Evolutionary conservation across 2,888 invertebrate genomes (phyloP).

Genomic region (Molanna angustata): DNA sequence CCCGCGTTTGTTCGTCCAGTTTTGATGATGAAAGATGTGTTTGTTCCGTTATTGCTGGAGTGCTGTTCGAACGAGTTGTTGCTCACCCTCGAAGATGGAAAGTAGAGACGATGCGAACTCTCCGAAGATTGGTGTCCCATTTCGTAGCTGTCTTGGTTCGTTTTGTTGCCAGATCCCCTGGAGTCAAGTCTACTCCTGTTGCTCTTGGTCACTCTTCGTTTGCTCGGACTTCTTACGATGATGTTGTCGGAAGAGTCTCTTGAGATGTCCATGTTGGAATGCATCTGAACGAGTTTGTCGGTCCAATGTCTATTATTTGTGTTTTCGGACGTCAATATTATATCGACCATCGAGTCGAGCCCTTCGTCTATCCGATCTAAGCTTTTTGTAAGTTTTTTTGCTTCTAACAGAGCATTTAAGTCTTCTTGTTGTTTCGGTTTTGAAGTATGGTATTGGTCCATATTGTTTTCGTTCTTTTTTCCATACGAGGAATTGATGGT

Average conservation of each 20-base stretch:
- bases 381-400: slow-evolving; percentile 68
- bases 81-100: slow-evolving; percentile 44
- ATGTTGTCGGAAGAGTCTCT: slow-evolving; percentile 20
- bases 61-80: slow-evolving; percentile 44
- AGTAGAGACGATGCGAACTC: slow-evolving; percentile 45
- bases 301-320: slow-evolving; percentile 48
- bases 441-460: slow-evolving; percentile 36
- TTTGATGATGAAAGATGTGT: slow-evolving; percentile 57
- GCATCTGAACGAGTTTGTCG: slow-evolving; percentile 37
- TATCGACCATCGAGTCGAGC: slow-evolving; percentile 68
- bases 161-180: slow-evolving; percentile 40
- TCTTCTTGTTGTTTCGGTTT: slow-evolving; percentile 39
- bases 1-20: slow-evolving; percentile 63
- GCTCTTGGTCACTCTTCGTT: slow-evolving; percentile 25
- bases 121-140: slow-evolving; percentile 36
- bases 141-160: slow-evolving; percentile 37
- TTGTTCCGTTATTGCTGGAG: slow-evolving; percentile 41
- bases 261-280: slow-evolving; percentile 45
- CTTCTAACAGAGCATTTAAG: slow-evolving; percentile 55
- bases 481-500: slow-evolving; percentile 38
- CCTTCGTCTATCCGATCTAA: slow-evolving; percentile 75
- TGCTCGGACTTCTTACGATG: slow-evolving; percentile 22
- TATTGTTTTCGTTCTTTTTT: slow-evolving; percentile 29
- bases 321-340: slow-evolving; percentile 62
- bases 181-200: slow-evolving; percentile 40